phyloP scores from a whole-genome alignment of 2,888 invertebrate genomes.

The Carterocephalus palaemon region DNA sequence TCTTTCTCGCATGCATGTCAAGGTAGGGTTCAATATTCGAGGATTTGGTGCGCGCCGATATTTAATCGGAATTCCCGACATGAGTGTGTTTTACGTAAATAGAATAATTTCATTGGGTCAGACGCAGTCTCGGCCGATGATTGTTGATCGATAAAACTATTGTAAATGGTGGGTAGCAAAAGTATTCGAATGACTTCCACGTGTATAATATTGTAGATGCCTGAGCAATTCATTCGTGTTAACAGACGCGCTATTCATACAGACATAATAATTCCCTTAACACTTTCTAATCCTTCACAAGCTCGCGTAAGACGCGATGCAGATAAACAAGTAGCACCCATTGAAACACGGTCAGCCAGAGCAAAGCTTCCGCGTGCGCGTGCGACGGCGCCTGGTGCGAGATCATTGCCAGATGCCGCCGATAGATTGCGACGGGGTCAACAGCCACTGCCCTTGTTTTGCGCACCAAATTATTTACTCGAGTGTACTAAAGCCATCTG shows the following conservation, averaged over 20 bases:
- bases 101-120: conserved; percentile 60
- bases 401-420: conserved; percentile 76
- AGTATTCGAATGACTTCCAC: too few species aligned
- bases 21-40: conserved; percentile 78
- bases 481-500: conserved; percentile 42
- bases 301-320: conserved; percentile 36
- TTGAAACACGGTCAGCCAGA: conserved; percentile 71
- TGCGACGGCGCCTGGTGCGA: conserved; percentile 54
- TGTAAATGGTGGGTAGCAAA: not conserved
- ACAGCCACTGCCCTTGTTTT: conserved; percentile 77
- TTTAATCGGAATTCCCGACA: conserved; percentile 54
- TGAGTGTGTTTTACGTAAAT: conserved; percentile 62
- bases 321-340: conserved; percentile 41
- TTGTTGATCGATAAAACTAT: not conserved
- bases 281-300: conserved; percentile 60
- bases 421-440: conserved; percentile 75
- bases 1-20: conserved; percentile 74
- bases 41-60: conserved; percentile 60
- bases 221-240: too few species aligned
- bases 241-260: conserved; percentile 7
- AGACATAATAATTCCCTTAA: conserved; percentile 32
- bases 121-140: conserved; percentile 3
- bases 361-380: conserved; percentile 62
- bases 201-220: too few species aligned
- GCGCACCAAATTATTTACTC: conserved; percentile 65